phyloP scores from a whole-genome alignment of 2,888 invertebrate genomes.

The Cryptocephalus moraei region DNA sequence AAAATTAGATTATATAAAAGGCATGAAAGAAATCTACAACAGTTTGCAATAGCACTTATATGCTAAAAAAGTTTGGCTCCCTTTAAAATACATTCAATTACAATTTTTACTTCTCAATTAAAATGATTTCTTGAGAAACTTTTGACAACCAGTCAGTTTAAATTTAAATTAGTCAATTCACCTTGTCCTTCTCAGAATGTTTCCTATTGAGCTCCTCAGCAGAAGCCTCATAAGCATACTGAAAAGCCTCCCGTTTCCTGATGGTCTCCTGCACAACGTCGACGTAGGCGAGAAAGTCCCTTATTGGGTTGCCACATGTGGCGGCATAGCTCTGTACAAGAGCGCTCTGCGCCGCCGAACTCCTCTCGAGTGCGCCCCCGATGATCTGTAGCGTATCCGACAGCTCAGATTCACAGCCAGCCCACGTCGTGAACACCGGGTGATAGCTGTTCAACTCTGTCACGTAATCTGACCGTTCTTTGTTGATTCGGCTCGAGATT shows the following conservation, averaged over 20 bases:
- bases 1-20: too few species aligned
- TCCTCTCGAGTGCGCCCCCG: conserved; percentile 41
- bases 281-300: conserved; percentile 55
- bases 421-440: conserved; percentile 52
- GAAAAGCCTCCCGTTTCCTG: conserved; percentile 51
- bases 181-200: conserved; percentile 52
- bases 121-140: too few species aligned
- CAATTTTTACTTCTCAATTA: too few species aligned
- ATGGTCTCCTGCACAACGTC: conserved; percentile 59
- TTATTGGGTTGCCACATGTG: conserved; percentile 38
- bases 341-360: conserved; percentile 41
- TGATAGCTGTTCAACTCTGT: conserved; percentile 48
- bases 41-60: too few species aligned
- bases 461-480: conserved; percentile 50
- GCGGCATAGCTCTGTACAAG: conserved; percentile 36
- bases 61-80: too few species aligned
- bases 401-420: conserved; percentile 49
- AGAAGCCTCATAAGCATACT: conserved; percentile 52
- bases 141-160: too few species aligned
- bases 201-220: conserved; percentile 52
- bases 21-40: too few species aligned
- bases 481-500: conserved; percentile 52
- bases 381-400: conserved; percentile 37
- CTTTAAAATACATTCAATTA: too few species aligned
- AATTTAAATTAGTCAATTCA: conserved; percentile 21